These are phyloP conservation scores for Alentia gelatinosa DNA, from an alignment of 2,888 invertebrate species.

Conservation along the genomic window DNA sequence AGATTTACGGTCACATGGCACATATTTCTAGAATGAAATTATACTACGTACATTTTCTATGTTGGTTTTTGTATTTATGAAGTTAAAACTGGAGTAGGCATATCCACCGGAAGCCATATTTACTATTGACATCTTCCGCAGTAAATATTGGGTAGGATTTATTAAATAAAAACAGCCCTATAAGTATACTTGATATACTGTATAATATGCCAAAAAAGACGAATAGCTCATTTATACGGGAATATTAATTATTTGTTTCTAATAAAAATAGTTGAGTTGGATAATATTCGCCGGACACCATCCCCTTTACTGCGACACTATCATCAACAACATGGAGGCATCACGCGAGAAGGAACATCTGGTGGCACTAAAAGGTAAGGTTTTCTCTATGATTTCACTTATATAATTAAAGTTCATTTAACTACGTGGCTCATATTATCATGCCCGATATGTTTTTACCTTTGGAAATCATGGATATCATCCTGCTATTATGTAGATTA, in stretches of 20 bases:
- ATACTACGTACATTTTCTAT: constrained; percentile 54
- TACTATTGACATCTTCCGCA: constrained; percentile 59
- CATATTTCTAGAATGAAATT: no score
- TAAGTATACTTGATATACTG: no score
- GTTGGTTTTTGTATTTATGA: constrained; percentile 51
- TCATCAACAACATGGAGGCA: constrained; percentile 55
- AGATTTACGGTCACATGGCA: no score
- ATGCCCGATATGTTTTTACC: neutral
- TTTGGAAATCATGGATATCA: neutral
- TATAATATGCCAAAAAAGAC: neutral
- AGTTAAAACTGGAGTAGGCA: constrained; percentile 46
- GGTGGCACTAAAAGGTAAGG: constrained; percentile 56
- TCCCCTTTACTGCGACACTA: constrained; percentile 22
- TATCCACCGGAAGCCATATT: constrained; percentile 57
- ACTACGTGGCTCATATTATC: neutral
- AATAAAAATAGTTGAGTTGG: neutral
- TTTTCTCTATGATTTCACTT: neutral
- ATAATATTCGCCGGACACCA: constrained; percentile 14
- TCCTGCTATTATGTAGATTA: neutral
- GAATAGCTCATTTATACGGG: neutral
- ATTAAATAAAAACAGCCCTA: no score
- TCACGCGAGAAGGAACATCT: constrained; percentile 56
- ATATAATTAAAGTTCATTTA: neutral
- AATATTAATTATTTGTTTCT: neutral
- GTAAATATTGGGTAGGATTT: neutral